Conservation (phyloP, 2,113 vertebrate species). For the Rutilus rutilus region DNA sequence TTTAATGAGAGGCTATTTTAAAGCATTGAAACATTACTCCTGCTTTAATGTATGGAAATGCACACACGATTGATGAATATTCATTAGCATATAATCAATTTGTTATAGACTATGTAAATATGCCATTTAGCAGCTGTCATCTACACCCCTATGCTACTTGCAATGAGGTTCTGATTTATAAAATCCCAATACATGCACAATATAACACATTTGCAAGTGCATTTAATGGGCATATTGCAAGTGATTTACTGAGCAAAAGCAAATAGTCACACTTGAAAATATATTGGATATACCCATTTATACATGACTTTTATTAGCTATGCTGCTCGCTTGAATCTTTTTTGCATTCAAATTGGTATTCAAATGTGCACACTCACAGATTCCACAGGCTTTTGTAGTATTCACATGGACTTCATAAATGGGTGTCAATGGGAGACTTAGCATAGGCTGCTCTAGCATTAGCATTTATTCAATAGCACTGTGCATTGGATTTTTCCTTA, state of each 20-base stretch:
- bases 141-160: constrained; percentile 6
- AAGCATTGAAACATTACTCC: constrained; percentile 1
- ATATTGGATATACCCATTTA: background rate
- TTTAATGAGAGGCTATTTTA: constrained; percentile 47
- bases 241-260: background rate
- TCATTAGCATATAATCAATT: constrained; percentile 28
- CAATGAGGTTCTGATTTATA: background rate
- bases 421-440: background rate
- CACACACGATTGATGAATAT: constrained; percentile 30
- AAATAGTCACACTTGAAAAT: background rate
- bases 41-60: constrained; percentile 12
- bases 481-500: background rate
- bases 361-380: background rate
- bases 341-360: background rate
- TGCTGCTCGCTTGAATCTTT: background rate
- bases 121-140: constrained; percentile 31
- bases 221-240: background rate
- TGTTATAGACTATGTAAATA: constrained; percentile 23
- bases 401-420: background rate
- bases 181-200: background rate
- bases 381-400: background rate
- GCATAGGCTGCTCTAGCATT: background rate
- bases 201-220: background rate
- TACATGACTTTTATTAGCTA: background rate
- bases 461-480: background rate